These are phyloP conservation scores for Formica exsecta DNA, from an alignment of 1,140 invertebrate genomes.

Conservation along the genomic window DNA sequence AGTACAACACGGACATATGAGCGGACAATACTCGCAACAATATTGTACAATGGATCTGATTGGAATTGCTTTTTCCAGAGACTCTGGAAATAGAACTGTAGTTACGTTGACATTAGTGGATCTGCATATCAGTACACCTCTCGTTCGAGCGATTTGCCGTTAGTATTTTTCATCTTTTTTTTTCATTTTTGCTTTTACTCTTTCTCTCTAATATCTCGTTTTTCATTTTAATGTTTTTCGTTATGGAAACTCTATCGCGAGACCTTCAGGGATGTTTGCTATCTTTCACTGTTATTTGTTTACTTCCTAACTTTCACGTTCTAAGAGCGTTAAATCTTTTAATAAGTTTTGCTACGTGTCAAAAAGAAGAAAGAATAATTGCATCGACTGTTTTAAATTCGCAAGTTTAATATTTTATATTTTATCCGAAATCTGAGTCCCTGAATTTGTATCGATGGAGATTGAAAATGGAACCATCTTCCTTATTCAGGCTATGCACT, in stretches of 20 bases:
- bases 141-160: conserved; percentile 70
- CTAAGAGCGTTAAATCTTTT: neutral
- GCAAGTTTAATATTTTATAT: neutral
- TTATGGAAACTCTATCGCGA: conserved; percentile 45
- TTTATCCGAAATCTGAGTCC: conserved; percentile 17
- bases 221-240: neutral
- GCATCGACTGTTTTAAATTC: conserved; percentile 1
- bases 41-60: conserved; percentile 86
- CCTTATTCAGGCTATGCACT: neutral
- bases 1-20: conserved; percentile 85
- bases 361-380: neutral
- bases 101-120: conserved; percentile 85
- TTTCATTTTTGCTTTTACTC: conserved; percentile 10
- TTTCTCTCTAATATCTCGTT: conserved; percentile 14
- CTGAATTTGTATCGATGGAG: neutral
- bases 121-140: conserved; percentile 72
- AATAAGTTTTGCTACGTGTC: neutral
- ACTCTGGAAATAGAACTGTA: conserved; percentile 87
- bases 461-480: neutral
- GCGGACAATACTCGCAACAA: conserved; percentile 86
- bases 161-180: conserved; percentile 63
- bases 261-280: conserved; percentile 69
- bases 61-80: conserved; percentile 87
- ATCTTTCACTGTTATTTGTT: conserved; percentile 20
- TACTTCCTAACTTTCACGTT: conserved; percentile 11